Evolutionary conservation across 1,140 invertebrate species (phyloP).

Genomic region (Drosophila erecta): DNA sequence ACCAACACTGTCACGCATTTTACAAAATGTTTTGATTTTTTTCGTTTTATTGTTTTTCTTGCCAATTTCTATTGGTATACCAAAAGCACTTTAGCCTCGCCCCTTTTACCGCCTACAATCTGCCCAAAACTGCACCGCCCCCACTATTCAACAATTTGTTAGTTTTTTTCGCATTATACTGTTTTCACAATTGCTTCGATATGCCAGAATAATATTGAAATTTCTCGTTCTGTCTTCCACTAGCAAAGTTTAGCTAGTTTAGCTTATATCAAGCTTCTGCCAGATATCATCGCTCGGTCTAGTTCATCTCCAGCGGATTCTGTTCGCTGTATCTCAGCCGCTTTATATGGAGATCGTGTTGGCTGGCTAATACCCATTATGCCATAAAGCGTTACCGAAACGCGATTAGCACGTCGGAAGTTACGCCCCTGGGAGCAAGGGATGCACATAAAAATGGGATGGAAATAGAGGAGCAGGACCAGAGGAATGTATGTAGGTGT

Average conservation of each 20-base stretch:
- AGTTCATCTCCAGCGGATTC: slow-evolving; percentile 31
- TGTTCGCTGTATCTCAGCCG: slow-evolving; percentile 1
- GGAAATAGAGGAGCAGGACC: background rate
- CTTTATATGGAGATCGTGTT: slow-evolving; percentile 63
- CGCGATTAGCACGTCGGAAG: slow-evolving; percentile 73
- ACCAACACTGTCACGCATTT: too few species aligned
- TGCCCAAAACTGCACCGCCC: slow-evolving; percentile 34
- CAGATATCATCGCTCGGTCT: too few species aligned
- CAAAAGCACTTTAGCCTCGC: too few species aligned
- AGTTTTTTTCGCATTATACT: background rate
- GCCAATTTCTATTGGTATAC: too few species aligned
- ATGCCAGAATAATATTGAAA: too few species aligned
- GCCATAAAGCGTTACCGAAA: slow-evolving; percentile 75
- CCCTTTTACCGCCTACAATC: background rate
- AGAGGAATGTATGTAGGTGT: slow-evolving; percentile 8
- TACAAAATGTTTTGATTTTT: too few species aligned
- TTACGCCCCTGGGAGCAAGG: slow-evolving; percentile 42
- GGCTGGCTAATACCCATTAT: slow-evolving; percentile 54
- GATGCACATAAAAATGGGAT: slow-evolving; percentile 18
- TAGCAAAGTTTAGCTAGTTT: too few species aligned
- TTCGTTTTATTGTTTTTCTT: too few species aligned
- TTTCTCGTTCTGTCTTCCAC: too few species aligned
- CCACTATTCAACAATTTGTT: slow-evolving; percentile 16
- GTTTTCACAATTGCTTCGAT: too few species aligned
- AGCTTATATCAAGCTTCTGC: too few species aligned